Percentiles rank a stretch among this genome's conserved stretches.
phyloP scores from a whole-genome alignment of 2,888 invertebrate genomes.

The Chirona hameri region DNA sequence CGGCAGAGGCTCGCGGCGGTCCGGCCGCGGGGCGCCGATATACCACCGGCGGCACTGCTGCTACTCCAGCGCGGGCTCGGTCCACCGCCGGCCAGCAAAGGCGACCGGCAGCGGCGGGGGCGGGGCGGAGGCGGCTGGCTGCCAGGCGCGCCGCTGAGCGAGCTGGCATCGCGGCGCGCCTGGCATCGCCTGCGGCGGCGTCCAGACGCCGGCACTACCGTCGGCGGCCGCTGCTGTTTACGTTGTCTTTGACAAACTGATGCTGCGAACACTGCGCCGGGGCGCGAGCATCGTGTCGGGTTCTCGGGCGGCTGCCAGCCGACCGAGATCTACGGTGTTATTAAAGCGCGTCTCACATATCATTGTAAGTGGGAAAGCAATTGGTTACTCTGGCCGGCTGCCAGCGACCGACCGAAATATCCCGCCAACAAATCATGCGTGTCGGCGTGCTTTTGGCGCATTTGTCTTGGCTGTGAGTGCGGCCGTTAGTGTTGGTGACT shows the following conservation, averaged over 20 bases:
- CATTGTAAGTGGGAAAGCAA: not conserved
- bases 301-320: not conserved
- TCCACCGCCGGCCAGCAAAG: too few species aligned
- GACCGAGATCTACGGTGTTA: not conserved
- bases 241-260: constrained; percentile 1
- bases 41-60: too few species aligned
- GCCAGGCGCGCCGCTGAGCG: not conserved
- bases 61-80: not conserved
- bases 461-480: not conserved
- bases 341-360: constrained; percentile 9
- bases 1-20: not conserved
- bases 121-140: not conserved
- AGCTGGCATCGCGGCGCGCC: not conserved
- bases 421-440: constrained; percentile 22
- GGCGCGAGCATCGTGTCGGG: not conserved
- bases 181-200: not conserved
- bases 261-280: not conserved
- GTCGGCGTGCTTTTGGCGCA: not conserved
- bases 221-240: not conserved
- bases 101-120: too few species aligned
- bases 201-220: not conserved
- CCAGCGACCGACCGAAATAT: not conserved
- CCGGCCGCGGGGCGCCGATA: too few species aligned
- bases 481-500: too few species aligned
- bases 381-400: not conserved